Evolutionary conservation across 2,888 invertebrate genomes (phyloP).

Genomic region (Epinotia brunnichana): DNA sequence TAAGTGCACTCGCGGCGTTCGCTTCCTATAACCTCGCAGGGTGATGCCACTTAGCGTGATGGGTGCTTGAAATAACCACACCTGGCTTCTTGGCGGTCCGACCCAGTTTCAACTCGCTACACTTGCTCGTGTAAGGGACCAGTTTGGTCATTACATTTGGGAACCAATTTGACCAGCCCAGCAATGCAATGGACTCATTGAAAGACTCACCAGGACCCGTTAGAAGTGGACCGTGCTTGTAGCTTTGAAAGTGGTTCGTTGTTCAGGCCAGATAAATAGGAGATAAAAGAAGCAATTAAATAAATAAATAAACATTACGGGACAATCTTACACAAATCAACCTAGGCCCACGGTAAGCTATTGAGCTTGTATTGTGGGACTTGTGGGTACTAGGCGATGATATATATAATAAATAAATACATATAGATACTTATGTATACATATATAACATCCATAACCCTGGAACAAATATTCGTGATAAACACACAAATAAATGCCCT

Average conservation of each 20-base stretch:
- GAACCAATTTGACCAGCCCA: not conserved
- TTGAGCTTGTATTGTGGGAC: too few species aligned
- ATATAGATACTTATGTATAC: too few species aligned
- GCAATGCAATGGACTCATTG: not conserved
- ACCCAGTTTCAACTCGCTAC: constrained; percentile 20
- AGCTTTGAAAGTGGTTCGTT: not conserved
- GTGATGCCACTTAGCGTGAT: constrained; percentile 58
- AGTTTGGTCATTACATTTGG: not conserved
- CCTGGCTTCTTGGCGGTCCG: constrained; percentile 34
- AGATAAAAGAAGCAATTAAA: not conserved
- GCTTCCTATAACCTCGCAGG: constrained; percentile 78
- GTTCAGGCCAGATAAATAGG: not conserved
- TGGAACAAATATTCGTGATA: too few species aligned
- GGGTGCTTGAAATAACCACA: constrained; percentile 42
- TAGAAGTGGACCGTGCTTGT: not conserved
- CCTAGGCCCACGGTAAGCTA: too few species aligned
- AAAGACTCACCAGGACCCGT: not conserved
- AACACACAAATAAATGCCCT: too few species aligned
- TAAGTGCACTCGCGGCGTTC: constrained; percentile 71
- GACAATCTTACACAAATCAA: too few species aligned
- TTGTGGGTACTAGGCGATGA: too few species aligned
- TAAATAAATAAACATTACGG: too few species aligned
- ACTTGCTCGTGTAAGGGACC: not conserved
- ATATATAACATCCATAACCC: too few species aligned
- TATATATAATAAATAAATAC: too few species aligned